A percentile compares a stretch with the other conserved stretches of the same genome.
These are phyloP conservation scores for Laspeyria flexula DNA, from an alignment of 2,888 invertebrate genomes.

Conservation along the genomic window DNA sequence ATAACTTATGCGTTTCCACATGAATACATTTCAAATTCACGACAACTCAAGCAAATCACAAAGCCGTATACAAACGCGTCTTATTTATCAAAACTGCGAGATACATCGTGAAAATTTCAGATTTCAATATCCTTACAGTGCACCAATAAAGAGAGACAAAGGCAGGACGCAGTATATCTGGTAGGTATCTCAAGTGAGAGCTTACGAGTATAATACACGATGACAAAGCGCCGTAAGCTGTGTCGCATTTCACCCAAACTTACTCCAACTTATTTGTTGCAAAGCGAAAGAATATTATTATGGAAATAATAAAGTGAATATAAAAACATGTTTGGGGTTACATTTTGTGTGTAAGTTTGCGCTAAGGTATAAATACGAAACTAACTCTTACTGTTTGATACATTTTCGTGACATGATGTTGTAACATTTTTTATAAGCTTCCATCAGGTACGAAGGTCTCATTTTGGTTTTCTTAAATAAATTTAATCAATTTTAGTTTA, in stretches of 20 bases:
- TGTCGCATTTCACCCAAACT: constrained; percentile 42
- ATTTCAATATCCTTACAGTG: constrained; percentile 36
- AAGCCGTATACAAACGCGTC: constrained; percentile 1
- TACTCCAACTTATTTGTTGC: constrained; percentile 51
- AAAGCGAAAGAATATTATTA: constrained; percentile 15
- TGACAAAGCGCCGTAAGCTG: constrained; percentile 55
- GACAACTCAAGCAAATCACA: constrained; percentile 1
- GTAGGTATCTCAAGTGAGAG: constrained; percentile 51
- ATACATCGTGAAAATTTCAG: constrained; percentile 22
- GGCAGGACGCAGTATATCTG: constrained; percentile 43
- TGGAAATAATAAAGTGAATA: constrained; percentile 3
- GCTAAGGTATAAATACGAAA: no score
- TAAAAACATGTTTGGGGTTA: not conserved
- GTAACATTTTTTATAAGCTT: no score
- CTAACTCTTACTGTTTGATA: no score
- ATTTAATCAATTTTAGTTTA: no score
- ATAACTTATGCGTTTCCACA: not conserved
- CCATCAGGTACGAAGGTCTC: no score
- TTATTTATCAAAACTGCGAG: constrained; percentile 6
- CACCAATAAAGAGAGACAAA: constrained; percentile 43
- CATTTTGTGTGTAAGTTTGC: not conserved
- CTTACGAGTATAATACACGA: constrained; percentile 57
- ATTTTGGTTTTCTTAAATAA: no score
- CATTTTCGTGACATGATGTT: no score
- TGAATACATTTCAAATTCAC: not conserved